These are phyloP conservation scores for Hozukius guyotensis DNA, from an alignment of 2,797 vertebrate species.

Conservation along the genomic window DNA sequence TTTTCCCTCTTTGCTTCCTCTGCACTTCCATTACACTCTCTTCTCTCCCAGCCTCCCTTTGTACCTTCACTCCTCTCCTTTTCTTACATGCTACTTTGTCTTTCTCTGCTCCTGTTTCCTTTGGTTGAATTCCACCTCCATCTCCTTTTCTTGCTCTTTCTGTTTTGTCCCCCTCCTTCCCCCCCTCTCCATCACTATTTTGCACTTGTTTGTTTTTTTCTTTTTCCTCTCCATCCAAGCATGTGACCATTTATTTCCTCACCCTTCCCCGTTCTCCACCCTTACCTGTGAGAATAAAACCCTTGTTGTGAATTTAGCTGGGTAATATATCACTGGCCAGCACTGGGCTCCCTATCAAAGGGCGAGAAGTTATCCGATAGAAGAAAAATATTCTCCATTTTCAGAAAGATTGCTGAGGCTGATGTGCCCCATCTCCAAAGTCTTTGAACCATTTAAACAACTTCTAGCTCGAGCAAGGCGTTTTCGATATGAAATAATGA, in stretches of 20 bases:
- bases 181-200: neutral
- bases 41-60: neutral
- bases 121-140: neutral
- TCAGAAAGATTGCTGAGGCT: neutral
- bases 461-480: neutral
- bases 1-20: neutral
- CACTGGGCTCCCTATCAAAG: neutral
- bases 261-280: neutral
- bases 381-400: neutral
- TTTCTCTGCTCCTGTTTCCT: neutral
- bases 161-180: neutral
- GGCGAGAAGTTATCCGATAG: neutral
- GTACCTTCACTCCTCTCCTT: neutral
- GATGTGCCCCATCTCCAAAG: neutral
- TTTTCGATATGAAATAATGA: neutral
- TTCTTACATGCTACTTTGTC: neutral
- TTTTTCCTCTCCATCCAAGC: neutral
- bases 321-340: neutral
- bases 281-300: neutral
- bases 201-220: neutral
- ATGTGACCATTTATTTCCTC: neutral
- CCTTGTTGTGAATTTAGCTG: neutral
- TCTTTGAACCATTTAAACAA: neutral
- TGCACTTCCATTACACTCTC: neutral
- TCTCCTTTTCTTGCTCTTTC: neutral